These are phyloP conservation scores for Nasonia oneida DNA, from an alignment of 2,888 invertebrate genomes.

Conservation along the genomic window DNA sequence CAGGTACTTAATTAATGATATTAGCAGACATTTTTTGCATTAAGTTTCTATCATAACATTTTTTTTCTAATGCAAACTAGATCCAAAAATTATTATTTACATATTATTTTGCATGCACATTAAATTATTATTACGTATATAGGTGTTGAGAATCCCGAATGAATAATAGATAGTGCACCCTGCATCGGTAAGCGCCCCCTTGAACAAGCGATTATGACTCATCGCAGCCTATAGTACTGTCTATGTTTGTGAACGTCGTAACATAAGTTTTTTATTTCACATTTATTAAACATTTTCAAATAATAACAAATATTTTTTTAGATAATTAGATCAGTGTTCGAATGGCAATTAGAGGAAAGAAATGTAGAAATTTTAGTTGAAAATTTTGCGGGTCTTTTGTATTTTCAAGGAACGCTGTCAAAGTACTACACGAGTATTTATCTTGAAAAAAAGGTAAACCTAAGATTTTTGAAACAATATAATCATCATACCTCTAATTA, in stretches of 20 bases:
- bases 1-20: constrained; percentile 25
- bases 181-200: background rate
- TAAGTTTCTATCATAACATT: background rate
- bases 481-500: background rate
- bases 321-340: constrained; percentile 7
- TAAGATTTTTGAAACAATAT: background rate
- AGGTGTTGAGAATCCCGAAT: background rate
- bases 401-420: background rate
- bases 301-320: background rate
- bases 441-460: constrained; percentile 21
- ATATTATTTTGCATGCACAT: background rate
- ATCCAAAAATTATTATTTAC: background rate
- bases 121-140: background rate
- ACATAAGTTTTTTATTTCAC: background rate
- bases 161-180: background rate
- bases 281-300: background rate
- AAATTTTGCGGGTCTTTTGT: constrained; percentile 25
- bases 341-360: background rate
- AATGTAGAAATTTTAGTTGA: constrained; percentile 13
- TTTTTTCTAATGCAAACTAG: background rate
- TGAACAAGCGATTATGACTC: background rate
- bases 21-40: background rate
- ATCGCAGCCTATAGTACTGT: background rate
- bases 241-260: background rate
- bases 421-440: constrained; percentile 1